Evolutionary conservation across 2,888 invertebrate genomes (phyloP), one percentile per base, ranked within the genome.

Genomic region (Brachylomia viminalis): DNA sequence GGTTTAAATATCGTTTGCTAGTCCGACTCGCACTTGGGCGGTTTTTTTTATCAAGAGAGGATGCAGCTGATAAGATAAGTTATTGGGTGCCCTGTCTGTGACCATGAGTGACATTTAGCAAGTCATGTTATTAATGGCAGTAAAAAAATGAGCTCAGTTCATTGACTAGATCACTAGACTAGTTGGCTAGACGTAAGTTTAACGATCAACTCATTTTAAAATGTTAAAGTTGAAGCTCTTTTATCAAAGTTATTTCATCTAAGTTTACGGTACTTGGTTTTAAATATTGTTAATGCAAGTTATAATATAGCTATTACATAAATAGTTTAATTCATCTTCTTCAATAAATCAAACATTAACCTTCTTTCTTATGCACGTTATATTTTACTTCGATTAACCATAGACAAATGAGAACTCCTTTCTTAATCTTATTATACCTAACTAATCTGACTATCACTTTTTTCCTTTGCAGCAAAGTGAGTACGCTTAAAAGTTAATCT

Each of bases 181-280:
- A 11, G 45, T 66, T 38, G 59, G 47, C 54, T 47, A 38, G 66
- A 67, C 56, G 33, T 59, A 30, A 56, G 17, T 59, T 82, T 75
- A 10, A 45, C 30, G 33, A 75, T 33, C 38, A 59, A 65, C 42
- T 59, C 10, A 45, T 58, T 66, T 61, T 17, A 47, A 38, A 74
- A 45, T 56, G 10, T 30, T 38, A 47, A 65, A 76, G 65, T 62
- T 59, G 13, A 49, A 72, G 38, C 33, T 65, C 17, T 56, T 72
- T 61, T 78, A 81, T 69, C 45, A 73, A 70, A 81, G 65, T 83
- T 65, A 59, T 78, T 83, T 73, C 56, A 73, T 73, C 54, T 61
- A 69, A 59, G 30, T 75, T 79, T 61, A 73, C 30, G 62, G 64
- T 20, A 68, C 17, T 79, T 79, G 45, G 65, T 69, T 47, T 38